A percentile compares a stretch with the other conserved stretches of the same genome.
These are phyloP conservation scores for Dione vanillae DNA, from an alignment of 2,888 invertebrate genomes.

Conservation along the genomic window DNA sequence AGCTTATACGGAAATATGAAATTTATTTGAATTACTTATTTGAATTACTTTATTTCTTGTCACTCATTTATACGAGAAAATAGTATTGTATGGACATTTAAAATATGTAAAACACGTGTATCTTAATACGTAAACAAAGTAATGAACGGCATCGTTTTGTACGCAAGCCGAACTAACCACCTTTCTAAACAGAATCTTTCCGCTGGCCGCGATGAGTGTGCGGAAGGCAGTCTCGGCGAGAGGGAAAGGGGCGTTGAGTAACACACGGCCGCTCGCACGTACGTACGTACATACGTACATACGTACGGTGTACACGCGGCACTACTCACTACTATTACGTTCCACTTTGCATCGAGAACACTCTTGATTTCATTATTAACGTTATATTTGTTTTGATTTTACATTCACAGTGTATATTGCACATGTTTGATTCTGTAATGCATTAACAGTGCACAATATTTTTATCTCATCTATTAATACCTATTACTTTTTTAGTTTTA, in stretches of 20 bases:
- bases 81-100: too few relatives aligned
- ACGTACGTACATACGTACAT: not conserved
- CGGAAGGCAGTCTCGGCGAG: conserved; percentile 27
- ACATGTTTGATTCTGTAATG: not conserved
- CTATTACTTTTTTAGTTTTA: conserved; percentile 1
- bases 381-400: not conserved
- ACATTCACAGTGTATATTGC: not conserved
- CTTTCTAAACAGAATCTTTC: conserved; percentile 21
- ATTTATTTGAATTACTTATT: too few relatives aligned
- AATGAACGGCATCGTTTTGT: not conserved
- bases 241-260: conserved; percentile 35
- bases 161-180: not conserved
- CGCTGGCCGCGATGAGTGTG: conserved; percentile 4
- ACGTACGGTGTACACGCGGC: not conserved
- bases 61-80: too few relatives aligned
- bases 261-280: conserved; percentile 15
- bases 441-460: not conserved
- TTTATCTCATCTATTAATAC: not conserved
- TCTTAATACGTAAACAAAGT: not conserved
- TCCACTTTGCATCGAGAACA: conserved; percentile 23
- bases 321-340: not conserved
- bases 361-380: conserved; percentile 31
- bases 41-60: too few relatives aligned
- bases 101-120: not conserved
- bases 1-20: too few relatives aligned